These are phyloP conservation scores for Apis laboriosa DNA, from an alignment of 1,140 invertebrate genomes.

Conservation along the genomic window DNA sequence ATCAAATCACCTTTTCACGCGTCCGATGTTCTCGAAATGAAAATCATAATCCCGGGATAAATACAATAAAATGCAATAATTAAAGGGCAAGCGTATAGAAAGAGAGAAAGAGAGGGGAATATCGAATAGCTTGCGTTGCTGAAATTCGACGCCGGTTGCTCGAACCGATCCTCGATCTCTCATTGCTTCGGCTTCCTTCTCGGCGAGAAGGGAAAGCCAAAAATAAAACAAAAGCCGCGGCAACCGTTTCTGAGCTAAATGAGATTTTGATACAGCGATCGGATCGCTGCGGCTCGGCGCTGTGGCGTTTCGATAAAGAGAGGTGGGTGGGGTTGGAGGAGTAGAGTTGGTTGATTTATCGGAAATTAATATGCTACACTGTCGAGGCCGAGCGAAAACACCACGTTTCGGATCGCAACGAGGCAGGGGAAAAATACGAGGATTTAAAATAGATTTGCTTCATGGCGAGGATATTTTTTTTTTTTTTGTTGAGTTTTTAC, in stretches of 20 bases:
- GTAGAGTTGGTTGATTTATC: constrained; percentile 61
- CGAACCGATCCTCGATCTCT: neutral
- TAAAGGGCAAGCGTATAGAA: neutral
- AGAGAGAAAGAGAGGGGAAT: too few species aligned
- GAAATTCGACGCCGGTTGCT: neutral
- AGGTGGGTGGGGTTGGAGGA: neutral
- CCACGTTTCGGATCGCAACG: neutral
- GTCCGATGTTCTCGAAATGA: neutral
- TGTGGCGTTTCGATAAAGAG: constrained; percentile 23
- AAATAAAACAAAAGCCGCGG: constrained; percentile 36
- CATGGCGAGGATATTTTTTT: constrained; percentile 17
- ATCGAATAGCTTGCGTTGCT: neutral
- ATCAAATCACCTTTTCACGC: neutral
- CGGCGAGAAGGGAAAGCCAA: neutral
- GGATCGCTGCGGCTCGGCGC: constrained; percentile 45
- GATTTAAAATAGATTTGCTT: constrained; percentile 68
- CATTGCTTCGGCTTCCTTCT: neutral
- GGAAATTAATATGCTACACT: constrained; percentile 64
- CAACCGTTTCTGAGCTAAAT: constrained; percentile 51
- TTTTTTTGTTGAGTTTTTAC: constrained; percentile 11
- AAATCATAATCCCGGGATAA: neutral
- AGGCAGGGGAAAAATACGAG: neutral
- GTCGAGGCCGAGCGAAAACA: constrained; percentile 43
- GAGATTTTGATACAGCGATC: constrained; percentile 63
- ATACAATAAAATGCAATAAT: neutral